These are phyloP conservation scores for Siniperca chuatsi DNA, from an alignment of 2,113 vertebrate genomes.

Conservation along the genomic window DNA sequence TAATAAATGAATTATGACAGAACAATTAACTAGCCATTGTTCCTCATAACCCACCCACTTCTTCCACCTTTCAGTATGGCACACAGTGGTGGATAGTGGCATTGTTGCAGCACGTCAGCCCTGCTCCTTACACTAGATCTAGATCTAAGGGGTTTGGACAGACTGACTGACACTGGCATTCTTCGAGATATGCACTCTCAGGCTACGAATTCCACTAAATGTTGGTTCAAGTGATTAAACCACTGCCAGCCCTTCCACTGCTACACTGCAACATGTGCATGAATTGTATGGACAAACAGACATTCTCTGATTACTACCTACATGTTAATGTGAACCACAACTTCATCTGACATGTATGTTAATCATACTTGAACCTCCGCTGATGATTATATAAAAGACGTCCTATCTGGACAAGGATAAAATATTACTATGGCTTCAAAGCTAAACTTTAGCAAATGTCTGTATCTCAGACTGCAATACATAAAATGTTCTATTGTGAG, in stretches of 20 bases:
- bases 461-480: background rate
- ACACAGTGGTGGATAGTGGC: background rate
- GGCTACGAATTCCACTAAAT: background rate
- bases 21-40: background rate
- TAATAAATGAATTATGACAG: background rate
- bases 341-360: constrained; percentile 5
- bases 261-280: background rate
- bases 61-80: background rate
- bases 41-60: background rate
- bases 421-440: background rate
- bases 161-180: background rate
- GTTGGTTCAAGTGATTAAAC: constrained; percentile 1
- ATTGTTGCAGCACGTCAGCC: background rate
- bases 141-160: background rate
- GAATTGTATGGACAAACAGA: constrained; percentile 1
- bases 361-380: background rate
- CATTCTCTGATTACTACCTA: background rate
- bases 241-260: background rate
- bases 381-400: background rate
- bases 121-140: background rate
- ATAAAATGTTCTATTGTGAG: background rate
- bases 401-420: background rate
- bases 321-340: background rate
- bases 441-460: background rate
- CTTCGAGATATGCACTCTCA: background rate